phyloP scores from a whole-genome alignment of 2,113 vertebrate species.

The Ellobius talpinus region DNA sequence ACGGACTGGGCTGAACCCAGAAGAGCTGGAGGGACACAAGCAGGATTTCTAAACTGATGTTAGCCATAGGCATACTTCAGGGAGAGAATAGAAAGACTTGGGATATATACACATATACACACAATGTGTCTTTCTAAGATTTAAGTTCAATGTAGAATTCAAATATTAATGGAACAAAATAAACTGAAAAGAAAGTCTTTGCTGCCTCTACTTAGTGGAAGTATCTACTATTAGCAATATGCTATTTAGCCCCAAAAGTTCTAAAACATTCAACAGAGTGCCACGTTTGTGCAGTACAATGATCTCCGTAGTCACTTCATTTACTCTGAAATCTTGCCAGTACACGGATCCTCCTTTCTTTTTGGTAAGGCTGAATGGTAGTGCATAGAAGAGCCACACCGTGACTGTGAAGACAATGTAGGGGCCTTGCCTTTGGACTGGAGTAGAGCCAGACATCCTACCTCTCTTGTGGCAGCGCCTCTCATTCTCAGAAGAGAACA shows the following conservation, averaged over 20 bases:
- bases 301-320: background rate
- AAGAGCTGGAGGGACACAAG: background rate
- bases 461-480: conserved; percentile 8
- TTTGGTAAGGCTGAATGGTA: background rate
- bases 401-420: background rate
- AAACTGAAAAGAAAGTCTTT: conserved; percentile 33
- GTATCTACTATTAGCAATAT: background rate
- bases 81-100: background rate
- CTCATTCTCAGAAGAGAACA: conserved; percentile 18
- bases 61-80: background rate
- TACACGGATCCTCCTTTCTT: background rate
- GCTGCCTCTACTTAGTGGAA: background rate
- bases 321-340: conserved; percentile 30
- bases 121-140: background rate
- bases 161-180: background rate
- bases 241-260: background rate
- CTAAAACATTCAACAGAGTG: conserved; percentile 21
- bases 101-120: background rate
- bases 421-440: background rate
- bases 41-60: background rate
- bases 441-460: conserved; percentile 41
- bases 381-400: background rate
- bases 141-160: background rate
- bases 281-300: background rate
- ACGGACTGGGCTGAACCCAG: background rate